These are phyloP conservation scores for Hemistola chrysoprasaria DNA, from an alignment of 2,888 invertebrate genomes.

Conservation along the genomic window DNA sequence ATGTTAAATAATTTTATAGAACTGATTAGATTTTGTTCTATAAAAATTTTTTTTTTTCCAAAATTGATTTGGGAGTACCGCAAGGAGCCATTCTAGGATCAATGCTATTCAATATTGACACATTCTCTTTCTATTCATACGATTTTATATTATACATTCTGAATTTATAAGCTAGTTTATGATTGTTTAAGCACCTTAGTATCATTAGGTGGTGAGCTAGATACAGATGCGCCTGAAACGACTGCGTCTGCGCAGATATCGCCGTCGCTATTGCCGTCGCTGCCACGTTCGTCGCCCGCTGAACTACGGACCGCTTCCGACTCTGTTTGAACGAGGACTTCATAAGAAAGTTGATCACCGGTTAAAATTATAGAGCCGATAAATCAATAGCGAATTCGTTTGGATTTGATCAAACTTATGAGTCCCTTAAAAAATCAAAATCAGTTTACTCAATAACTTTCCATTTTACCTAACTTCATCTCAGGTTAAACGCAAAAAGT, in stretches of 20 bases:
- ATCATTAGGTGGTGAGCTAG: conserved; percentile 81
- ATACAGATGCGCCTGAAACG: conserved; percentile 73
- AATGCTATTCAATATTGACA: conserved; percentile 2
- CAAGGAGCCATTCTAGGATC: conserved; percentile 2
- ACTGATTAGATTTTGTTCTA: no score
- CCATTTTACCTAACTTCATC: no score
- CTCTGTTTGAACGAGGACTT: conserved; percentile 42
- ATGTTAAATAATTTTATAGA: no score
- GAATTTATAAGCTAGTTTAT: no score
- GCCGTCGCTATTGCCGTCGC: conserved; percentile 74
- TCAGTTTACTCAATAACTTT: no score
- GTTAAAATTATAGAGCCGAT: no score
- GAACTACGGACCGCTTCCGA: conserved; percentile 69
- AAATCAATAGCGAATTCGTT: not conserved
- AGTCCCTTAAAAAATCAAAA: no score
- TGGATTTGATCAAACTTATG: no score
- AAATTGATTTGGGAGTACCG: conserved; percentile 1
- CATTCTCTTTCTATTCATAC: no score
- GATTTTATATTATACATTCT: no score
- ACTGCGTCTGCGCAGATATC: conserved; percentile 69
- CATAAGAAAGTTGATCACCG: not conserved
- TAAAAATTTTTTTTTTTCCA: not conserved
- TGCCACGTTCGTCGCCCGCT: conserved; percentile 70
- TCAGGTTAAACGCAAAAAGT: no score
- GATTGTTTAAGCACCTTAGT: conserved; percentile 54